Evolutionary conservation across 64 coral and sea anemone genomes (phyloP).

Genomic region (Stichodactyla helianthus): DNA sequence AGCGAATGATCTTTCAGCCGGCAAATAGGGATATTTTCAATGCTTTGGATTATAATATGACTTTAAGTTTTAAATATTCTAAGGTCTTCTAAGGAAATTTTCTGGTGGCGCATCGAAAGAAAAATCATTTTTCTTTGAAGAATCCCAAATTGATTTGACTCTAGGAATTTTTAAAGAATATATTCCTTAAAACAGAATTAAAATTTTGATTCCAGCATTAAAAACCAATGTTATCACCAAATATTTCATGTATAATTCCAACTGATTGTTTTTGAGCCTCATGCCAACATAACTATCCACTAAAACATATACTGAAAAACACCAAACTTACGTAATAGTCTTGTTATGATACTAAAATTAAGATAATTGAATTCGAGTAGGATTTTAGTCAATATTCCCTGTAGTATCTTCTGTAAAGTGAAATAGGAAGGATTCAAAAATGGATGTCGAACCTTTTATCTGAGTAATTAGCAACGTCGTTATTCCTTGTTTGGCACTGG

Average conservation of each 20-base stretch:
- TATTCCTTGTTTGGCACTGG: not conserved
- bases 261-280: not conserved
- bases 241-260: not conserved
- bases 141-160: too few relatives aligned
- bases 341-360: not conserved
- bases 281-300: not conserved
- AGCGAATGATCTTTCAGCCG: too few relatives aligned
- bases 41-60: too few relatives aligned
- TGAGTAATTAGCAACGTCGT: not conserved
- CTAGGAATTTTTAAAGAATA: too few relatives aligned
- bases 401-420: not conserved
- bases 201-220: too few relatives aligned
- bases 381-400: not conserved
- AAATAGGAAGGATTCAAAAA: not conserved
- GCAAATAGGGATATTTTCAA: too few relatives aligned
- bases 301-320: not conserved
- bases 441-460: not conserved
- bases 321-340: not conserved
- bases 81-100: too few relatives aligned
- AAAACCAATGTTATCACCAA: too few relatives aligned
- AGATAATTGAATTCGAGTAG: not conserved
- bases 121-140: too few relatives aligned
- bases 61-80: too few relatives aligned
- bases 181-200: too few relatives aligned
- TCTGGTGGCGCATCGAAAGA: too few relatives aligned